Percentiles rank a stretch among this genome's conserved stretches.
Evolutionary conservation across 2,113 vertebrate genomes (phyloP).

Genomic region (Neomonachus schauinslandi): DNA sequence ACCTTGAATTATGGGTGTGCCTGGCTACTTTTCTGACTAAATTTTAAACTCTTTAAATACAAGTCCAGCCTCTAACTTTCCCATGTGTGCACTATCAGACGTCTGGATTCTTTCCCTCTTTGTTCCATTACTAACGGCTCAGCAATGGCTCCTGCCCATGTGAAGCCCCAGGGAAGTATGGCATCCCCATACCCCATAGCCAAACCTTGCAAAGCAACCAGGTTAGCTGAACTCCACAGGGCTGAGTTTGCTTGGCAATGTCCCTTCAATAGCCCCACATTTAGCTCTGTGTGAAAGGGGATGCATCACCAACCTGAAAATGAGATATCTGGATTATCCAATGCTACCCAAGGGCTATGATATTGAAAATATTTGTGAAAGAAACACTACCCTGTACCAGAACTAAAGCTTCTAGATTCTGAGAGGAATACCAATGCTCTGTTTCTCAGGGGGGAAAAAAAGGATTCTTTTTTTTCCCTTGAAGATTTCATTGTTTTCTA

Average conservation of each 20-base stretch:
- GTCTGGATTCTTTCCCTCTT: neutral
- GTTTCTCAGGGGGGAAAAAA: neutral
- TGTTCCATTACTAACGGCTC: slow-evolving; percentile 2
- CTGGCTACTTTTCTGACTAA: neutral
- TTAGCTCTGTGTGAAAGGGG: slow-evolving; percentile 9
- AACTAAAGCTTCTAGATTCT: slow-evolving; percentile 43
- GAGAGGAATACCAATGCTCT: slow-evolving; percentile 58
- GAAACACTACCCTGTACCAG: slow-evolving; percentile 46
- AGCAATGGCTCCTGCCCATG: neutral
- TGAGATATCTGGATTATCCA: slow-evolving; percentile 45
- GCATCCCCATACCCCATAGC: neutral
- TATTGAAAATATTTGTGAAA: slow-evolving; percentile 66
- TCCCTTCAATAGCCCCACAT: neutral
- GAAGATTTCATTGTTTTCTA: slow-evolving; percentile 35
- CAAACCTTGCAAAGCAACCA: slow-evolving; percentile 4
- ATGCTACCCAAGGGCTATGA: slow-evolving; percentile 56
- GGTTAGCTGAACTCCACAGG: neutral
- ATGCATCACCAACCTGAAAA: slow-evolving; percentile 1
- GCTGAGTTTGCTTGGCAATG: neutral
- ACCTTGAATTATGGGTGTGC: neutral
- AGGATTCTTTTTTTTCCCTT: neutral
- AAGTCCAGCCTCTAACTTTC: neutral
- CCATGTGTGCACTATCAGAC: neutral
- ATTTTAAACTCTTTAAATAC: neutral
- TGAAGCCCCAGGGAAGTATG: neutral